Base-by-base conservation (phyloP, 2,113 vertebrate genomes). In the Procapra przewalskii region DNA sequence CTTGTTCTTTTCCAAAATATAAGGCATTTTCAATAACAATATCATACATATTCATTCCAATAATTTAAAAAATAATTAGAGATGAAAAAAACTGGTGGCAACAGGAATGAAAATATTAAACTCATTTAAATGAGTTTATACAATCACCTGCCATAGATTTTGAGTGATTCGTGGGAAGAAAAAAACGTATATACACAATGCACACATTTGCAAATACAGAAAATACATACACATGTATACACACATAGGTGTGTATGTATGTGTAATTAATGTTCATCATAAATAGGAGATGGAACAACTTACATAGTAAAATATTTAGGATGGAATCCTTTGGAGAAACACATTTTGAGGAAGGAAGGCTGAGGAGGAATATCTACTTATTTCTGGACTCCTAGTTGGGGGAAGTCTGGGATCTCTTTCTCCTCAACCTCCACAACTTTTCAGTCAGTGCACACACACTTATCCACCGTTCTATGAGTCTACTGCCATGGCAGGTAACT, bases 81-180 rank as follows among this genome's bases (percentile, higher is more conserved):
- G 31, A 82, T 85, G 25, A 77, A 91, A 48, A n/a, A 95, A 93
- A 83, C 16, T 43, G 81, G 52, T 77, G 17, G 16, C 60, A 95
- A 84, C 40, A 92, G 43, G 86, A 88, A 62, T 91, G 40, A 75
- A 95, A 97, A 85, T 52, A n/a, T 29, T 19, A 93, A 84, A 77
- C 77, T n/a, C 16, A 86, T 52, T 82, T 82, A 77, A 62, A 17
- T 25, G 3, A 84, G 15, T 84, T 60, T 91, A 43, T 50, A 62
- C 45, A 89, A 92, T 43, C 33, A 91, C n/a, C 27, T 48, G 16
- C 3, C 59, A 95, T 3, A 23, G 29, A 79, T 82, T 82, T 2
- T 45, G 43, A 88, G 29, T 50, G 43, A n/a, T 43, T 48, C 29
- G 54, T 31, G 13, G 36, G 59, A 36, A 54, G 6, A 3, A 48